These are phyloP conservation scores for Yponomeuta plumbellus DNA, from an alignment of 2,888 invertebrate species.

Conservation along the genomic window DNA sequence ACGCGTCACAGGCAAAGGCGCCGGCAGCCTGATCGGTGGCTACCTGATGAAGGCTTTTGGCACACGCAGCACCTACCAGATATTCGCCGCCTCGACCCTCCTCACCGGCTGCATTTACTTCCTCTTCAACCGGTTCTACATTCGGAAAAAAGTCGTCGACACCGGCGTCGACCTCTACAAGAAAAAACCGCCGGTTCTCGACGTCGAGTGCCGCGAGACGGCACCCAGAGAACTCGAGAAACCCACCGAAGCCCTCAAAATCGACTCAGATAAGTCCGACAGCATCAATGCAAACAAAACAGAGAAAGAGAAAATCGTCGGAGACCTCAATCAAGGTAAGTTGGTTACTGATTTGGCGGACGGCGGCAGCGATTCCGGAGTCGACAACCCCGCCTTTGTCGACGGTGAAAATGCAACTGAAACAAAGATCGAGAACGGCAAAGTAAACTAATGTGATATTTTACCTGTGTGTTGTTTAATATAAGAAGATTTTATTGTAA, in stretches of 20 bases:
- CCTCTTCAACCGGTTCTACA: slow-evolving; percentile 80
- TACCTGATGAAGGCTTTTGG: slow-evolving; percentile 84
- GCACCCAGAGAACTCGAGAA: slow-evolving; percentile 39
- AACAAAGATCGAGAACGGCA: slow-evolving; percentile 39
- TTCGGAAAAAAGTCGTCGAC: slow-evolving; percentile 72
- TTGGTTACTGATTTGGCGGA: slow-evolving; percentile 47
- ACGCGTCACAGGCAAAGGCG: slow-evolving; percentile 78
- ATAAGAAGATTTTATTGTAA: background rate
- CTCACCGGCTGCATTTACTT: slow-evolving; percentile 82
- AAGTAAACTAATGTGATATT: slow-evolving; percentile 31
- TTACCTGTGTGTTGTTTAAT: slow-evolving; percentile 12
- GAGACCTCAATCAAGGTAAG: background rate
- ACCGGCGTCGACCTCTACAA: slow-evolving; percentile 76
- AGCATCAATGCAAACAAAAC: background rate
- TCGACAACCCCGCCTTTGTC: slow-evolving; percentile 62
- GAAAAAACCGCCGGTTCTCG: slow-evolving; percentile 61
- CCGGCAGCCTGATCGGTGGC: slow-evolving; percentile 85
- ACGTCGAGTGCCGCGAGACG: slow-evolving; percentile 51
- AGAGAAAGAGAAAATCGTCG: background rate
- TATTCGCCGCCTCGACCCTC: slow-evolving; percentile 79
- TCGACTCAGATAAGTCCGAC: background rate
- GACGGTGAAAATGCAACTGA: slow-evolving; percentile 47
- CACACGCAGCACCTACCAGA: slow-evolving; percentile 82
- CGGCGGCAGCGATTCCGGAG: slow-evolving; percentile 67
- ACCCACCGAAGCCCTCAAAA: slow-evolving; percentile 38